Conservation (phyloP, 2,113 vertebrate species). For the Halichoeres trimaculatus region DNA sequence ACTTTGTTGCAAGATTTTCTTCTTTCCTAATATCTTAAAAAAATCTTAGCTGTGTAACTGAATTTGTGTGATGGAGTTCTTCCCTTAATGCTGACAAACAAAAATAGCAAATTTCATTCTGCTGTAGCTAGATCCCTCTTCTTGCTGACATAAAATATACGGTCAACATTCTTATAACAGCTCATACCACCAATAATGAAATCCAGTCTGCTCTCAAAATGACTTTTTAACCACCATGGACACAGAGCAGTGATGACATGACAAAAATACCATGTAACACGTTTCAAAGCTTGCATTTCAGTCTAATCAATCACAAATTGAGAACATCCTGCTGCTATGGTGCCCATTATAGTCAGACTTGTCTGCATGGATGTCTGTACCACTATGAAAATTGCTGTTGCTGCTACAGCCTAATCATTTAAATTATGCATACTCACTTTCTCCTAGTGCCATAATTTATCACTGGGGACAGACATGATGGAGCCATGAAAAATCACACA, state of each 20-base stretch:
- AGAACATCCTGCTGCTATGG: background rate
- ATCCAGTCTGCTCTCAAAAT: too few species aligned
- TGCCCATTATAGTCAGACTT: background rate
- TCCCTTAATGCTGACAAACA: too few species aligned
- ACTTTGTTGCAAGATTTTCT: too few species aligned
- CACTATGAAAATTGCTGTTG: conserved; percentile 1
- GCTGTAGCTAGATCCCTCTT: too few species aligned
- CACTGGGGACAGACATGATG: background rate
- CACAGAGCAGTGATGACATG: background rate
- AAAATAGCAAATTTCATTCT: too few species aligned
- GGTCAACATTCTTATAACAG: too few species aligned
- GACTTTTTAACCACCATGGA: background rate
- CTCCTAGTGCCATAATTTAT: background rate
- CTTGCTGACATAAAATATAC: too few species aligned
- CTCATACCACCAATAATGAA: too few species aligned
- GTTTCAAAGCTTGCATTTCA: background rate
- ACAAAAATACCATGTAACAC: background rate
- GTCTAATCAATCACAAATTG: background rate
- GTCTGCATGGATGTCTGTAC: conserved; percentile 9
- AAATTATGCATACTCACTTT: background rate
- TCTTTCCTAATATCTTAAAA: too few species aligned
- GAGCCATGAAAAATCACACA: conserved; percentile 7
- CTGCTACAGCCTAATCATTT: conserved; percentile 1
- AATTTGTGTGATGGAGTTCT: too few species aligned
- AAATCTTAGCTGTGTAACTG: too few species aligned